Base-by-base conservation (phyloP, 2,888 invertebrate genomes). In the Harpalus rubripes region DNA sequence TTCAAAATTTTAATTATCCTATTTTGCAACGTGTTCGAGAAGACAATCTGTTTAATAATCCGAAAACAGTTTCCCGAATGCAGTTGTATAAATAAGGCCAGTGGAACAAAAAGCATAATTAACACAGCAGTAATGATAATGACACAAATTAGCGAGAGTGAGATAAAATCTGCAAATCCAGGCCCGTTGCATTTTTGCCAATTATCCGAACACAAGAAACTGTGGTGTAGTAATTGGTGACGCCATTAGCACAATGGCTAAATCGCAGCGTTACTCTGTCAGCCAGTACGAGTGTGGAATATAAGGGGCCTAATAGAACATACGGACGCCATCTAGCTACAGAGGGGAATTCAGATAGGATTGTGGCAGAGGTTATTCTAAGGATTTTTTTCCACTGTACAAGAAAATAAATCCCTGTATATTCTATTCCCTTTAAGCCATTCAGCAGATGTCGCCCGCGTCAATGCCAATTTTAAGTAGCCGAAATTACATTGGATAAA, bases 161-260 rank as follows among this genome's bases (percentile, higher is more conserved):
- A 74, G 72, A 74, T 74, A 74, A 74, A 74, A 74, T 74, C 72
- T 44, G 44, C 16, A 41, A 44, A 74, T 41, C 16, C 44, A 74
- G 72, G 16, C 8, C 12, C 12, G 72, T 18, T 16, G 72, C 72
- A 74, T 74, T 74, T 74, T 74, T 74, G 72, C 72, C 72, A 74
- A 74, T 74, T 74, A 74, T 44, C 72, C n/a, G 72, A 74, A 74
- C 72, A 74, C 72, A 74, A 74, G 72, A 74, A 74, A 74, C 72
- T 41, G 41, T 52, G 44, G 44, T 74, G 52, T 41, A 83, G 83
- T 83, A 83, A 83, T 83, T 83, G 83, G 83, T 39, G 83, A 76
- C 61, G 76, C 72, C 83, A 59, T 83, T 83, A 83, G 59, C 44
- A 61, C 83, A 44, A 78, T 78, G 15, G 78, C 44, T 78, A 56